Conservation (phyloP, 2,888 invertebrate species). For the Drosophila quasianomalipes region DNA sequence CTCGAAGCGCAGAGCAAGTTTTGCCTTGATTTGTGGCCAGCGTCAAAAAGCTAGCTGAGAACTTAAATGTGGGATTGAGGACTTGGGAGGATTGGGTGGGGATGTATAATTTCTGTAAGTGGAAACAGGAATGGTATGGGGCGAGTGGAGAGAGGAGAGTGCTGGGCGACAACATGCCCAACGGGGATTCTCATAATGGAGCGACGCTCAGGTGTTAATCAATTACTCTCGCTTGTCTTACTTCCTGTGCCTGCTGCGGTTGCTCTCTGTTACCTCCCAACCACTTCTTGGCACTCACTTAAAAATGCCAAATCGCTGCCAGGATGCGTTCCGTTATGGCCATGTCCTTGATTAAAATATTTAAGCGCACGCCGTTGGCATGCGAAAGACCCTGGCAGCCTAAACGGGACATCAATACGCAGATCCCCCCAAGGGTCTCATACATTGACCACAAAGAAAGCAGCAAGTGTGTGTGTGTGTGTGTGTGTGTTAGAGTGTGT, state of each 20-base stretch:
- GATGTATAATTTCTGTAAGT: conserved; percentile 61
- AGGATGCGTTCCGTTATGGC: conserved; percentile 35
- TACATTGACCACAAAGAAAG: conserved; percentile 12
- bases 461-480: background rate
- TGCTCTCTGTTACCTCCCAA: background rate
- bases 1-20: conserved; percentile 19
- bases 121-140: conserved; percentile 21
- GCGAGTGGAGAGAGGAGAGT: conserved; percentile 5
- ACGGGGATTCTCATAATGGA: conserved; percentile 55
- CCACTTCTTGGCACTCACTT: conserved; percentile 21
- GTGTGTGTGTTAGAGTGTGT: conserved; percentile 13
- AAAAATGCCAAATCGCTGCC: conserved; percentile 43
- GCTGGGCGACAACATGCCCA: conserved; percentile 29
- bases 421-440: conserved; percentile 8
- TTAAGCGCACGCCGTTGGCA: conserved; percentile 48
- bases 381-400: conserved; percentile 26
- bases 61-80: background rate
- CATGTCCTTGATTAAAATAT: conserved; percentile 62
- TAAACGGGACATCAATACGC: conserved; percentile 19
- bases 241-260: conserved; percentile 4
- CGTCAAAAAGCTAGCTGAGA: conserved; percentile 22
- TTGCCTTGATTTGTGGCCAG: conserved; percentile 56
- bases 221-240: conserved; percentile 51
- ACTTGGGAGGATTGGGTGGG: background rate
- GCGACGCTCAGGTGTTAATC: conserved; percentile 67